Percentiles rank a stretch among this genome's conserved stretches.
Conservation (phyloP, 2,888 invertebrate species). For the Hecatera dysodea region DNA sequence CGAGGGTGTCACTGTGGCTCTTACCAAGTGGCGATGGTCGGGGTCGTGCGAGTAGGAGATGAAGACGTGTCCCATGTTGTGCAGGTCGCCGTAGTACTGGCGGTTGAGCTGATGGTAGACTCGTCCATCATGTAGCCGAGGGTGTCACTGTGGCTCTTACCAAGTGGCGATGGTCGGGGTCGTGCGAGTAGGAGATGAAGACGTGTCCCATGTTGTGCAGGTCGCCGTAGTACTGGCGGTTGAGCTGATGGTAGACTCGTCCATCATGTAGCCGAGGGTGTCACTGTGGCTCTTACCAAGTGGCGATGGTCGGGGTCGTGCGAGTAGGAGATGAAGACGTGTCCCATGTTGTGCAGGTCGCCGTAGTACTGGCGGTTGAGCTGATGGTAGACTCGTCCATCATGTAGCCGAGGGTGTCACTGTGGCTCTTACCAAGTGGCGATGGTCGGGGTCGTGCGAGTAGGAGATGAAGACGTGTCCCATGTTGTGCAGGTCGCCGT, state of each 20-base stretch:
- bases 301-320: slow-evolving; percentile 96
- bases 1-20: slow-evolving; percentile 91
- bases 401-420: slow-evolving; percentile 94
- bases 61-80: slow-evolving; percentile 95
- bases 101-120: slow-evolving; percentile 93
- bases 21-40: slow-evolving; percentile 93
- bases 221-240: slow-evolving; percentile 94
- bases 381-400: slow-evolving; percentile 94
- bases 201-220: slow-evolving; percentile 96
- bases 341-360: slow-evolving; percentile 95
- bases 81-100: slow-evolving; percentile 94
- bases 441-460: slow-evolving; percentile 95
- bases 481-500: slow-evolving; percentile 96
- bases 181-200: slow-evolving; percentile 94
- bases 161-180: slow-evolving; percentile 94
- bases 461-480: slow-evolving; percentile 95
- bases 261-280: slow-evolving; percentile 94
- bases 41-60: slow-evolving; percentile 95
- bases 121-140: slow-evolving; percentile 96
- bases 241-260: slow-evolving; percentile 93
- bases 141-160: slow-evolving; percentile 87
- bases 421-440: slow-evolving; percentile 88
- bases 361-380: slow-evolving; percentile 94
- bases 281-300: slow-evolving; percentile 88
- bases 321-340: slow-evolving; percentile 93